Evolutionary conservation across 64 coral and sea anemone genomes (phyloP).

Genomic region (Montipora capricornis): DNA sequence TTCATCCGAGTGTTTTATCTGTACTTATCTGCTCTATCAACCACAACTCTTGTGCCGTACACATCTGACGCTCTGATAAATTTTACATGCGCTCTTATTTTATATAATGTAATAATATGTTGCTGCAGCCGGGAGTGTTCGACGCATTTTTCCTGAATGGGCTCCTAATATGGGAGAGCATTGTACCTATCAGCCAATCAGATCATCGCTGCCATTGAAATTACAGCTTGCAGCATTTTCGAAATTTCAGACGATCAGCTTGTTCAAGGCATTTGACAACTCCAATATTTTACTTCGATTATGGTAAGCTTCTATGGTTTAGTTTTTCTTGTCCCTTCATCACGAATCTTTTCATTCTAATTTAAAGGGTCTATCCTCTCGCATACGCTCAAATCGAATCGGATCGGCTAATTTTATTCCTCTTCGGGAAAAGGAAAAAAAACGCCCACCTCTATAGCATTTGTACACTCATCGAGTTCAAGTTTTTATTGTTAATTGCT

Average conservation of each 20-base stretch:
- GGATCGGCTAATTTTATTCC: not conserved
- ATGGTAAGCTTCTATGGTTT: constrained; percentile 9
- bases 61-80: not conserved
- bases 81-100: not conserved
- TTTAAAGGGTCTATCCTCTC: not conserved
- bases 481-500: not conserved
- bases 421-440: not conserved
- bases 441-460: not conserved
- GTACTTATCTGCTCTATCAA: not conserved
- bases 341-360: not conserved
- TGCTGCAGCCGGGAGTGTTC: not conserved
- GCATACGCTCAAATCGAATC: not conserved
- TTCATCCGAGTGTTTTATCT: not conserved
- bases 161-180: constrained; percentile 12
- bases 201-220: not conserved
- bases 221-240: not conserved
- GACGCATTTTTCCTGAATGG: constrained; percentile 21
- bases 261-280: not conserved
- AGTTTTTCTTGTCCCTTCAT: not conserved
- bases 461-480: not conserved
- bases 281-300: not conserved
- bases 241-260: not conserved
- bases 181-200: constrained; percentile 7
- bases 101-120: too few relatives aligned
- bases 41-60: not conserved